Evolutionary conservation across 2,113 vertebrate genomes (phyloP).

Genomic region (Lamprotornis superbus): DNA sequence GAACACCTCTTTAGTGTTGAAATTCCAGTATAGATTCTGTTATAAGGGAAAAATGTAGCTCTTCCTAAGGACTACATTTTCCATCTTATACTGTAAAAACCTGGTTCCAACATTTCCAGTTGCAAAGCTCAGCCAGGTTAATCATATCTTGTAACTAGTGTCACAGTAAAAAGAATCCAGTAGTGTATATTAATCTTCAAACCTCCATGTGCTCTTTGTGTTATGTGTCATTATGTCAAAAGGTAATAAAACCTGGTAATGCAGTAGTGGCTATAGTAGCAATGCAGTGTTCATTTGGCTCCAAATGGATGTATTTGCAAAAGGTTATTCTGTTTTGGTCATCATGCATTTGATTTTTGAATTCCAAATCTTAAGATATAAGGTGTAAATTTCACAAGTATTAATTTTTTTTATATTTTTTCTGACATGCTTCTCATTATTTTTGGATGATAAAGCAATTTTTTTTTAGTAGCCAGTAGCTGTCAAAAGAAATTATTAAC

Average conservation of each 20-base stretch:
- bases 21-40: neutral
- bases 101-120: neutral
- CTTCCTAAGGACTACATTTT: neutral
- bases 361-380: neutral
- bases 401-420: neutral
- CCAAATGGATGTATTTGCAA: neutral
- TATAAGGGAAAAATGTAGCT: neutral
- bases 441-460: neutral
- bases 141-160: neutral
- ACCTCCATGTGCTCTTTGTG: neutral
- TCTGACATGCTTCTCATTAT: neutral
- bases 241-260: neutral
- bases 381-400: neutral
- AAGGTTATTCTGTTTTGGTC: neutral
- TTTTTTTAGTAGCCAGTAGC: neutral
- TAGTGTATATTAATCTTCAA: neutral
- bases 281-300: neutral
- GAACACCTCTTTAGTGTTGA: neutral
- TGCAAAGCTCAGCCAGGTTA: neutral
- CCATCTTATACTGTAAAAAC: neutral
- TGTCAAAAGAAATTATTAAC: slow-evolving; percentile 27
- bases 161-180: neutral
- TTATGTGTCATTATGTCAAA: neutral
- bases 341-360: neutral
- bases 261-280: neutral